Percentiles rank a stretch among this genome's conserved stretches.
Evolutionary conservation across 1,140 invertebrate genomes (phyloP).

Genomic region (Cotesia vestalis): DNA sequence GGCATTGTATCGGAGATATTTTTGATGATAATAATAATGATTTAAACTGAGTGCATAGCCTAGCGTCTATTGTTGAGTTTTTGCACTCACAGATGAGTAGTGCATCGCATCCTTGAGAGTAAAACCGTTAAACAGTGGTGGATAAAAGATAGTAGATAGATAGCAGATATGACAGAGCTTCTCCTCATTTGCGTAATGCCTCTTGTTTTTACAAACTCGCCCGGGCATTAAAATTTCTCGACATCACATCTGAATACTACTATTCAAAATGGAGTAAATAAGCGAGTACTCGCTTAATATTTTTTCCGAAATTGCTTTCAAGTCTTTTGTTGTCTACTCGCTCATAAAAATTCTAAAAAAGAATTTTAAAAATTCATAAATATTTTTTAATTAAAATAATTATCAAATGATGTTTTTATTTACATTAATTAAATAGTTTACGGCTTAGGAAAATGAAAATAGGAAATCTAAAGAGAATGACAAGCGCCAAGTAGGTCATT

Average conservation of each 20-base stretch:
- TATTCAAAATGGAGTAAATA: no score
- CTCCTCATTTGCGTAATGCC: constrained; percentile 36
- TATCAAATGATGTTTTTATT: no score
- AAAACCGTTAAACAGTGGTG: no score
- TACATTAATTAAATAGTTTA: not conserved
- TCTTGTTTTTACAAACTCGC: constrained; percentile 27
- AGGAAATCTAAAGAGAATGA: not conserved
- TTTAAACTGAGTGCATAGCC: no score
- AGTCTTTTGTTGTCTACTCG: not conserved
- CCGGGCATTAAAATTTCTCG: constrained; percentile 27
- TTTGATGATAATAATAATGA: no score
- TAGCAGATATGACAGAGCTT: not conserved
- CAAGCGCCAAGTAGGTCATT: constrained; percentile 10
- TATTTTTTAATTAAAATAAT: no score
- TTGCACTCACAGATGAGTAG: not conserved
- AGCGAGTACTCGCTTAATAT: not conserved
- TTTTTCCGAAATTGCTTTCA: constrained; percentile 9
- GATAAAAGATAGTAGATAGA: not conserved
- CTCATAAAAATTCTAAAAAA: not conserved
- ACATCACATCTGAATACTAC: constrained; percentile 9
- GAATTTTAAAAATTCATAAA: not conserved
- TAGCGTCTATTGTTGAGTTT: no score
- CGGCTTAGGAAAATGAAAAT: not conserved
- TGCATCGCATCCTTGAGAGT: constrained; percentile 7
- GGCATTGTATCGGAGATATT: no score